Percentiles rank a stretch among this genome's conserved stretches.
Conservation (phyloP, 1,140 invertebrate species). For the Drosophila punjabiensis region DNA sequence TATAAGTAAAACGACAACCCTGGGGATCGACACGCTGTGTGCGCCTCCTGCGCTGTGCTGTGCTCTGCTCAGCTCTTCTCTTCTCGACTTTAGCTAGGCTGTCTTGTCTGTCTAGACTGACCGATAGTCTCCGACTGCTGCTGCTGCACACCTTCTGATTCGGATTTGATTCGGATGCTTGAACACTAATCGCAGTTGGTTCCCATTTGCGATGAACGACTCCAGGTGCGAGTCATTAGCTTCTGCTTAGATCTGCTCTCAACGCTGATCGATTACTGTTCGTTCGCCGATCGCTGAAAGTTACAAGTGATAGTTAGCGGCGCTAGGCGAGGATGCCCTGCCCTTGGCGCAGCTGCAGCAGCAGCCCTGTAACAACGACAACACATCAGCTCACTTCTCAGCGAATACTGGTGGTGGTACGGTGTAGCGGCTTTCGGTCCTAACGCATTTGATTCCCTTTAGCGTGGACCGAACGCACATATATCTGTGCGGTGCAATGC, state of each 20-base stretch:
- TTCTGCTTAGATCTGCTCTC: slow-evolving; percentile 50
- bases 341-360: slow-evolving; percentile 71
- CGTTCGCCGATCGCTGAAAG: slow-evolving; percentile 40
- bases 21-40: slow-evolving; percentile 12
- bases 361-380: slow-evolving; percentile 81
- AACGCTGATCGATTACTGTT: slow-evolving; percentile 28
- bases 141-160: slow-evolving; percentile 43
- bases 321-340: slow-evolving; percentile 50
- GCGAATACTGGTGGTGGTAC: slow-evolving; percentile 77
- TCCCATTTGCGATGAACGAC: slow-evolving; percentile 74
- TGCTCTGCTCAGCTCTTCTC: neutral
- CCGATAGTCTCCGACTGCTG: slow-evolving; percentile 31
- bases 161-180: slow-evolving; percentile 52
- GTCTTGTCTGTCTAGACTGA: slow-evolving; percentile 18
- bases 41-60: slow-evolving; percentile 12
- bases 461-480: slow-evolving; percentile 81
- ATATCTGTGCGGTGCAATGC: slow-evolving; percentile 79
- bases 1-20: slow-evolving; percentile 52
- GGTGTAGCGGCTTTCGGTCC: slow-evolving; percentile 82
- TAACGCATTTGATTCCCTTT: slow-evolving; percentile 82
- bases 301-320: slow-evolving; percentile 35
- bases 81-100: slow-evolving; percentile 4
- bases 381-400: slow-evolving; percentile 74
- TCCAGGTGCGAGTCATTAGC: slow-evolving; percentile 28
- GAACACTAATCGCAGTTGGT: slow-evolving; percentile 76